phyloP scores from a whole-genome alignment of 2,888 invertebrate species.

The Ferdinandea cuprea region DNA sequence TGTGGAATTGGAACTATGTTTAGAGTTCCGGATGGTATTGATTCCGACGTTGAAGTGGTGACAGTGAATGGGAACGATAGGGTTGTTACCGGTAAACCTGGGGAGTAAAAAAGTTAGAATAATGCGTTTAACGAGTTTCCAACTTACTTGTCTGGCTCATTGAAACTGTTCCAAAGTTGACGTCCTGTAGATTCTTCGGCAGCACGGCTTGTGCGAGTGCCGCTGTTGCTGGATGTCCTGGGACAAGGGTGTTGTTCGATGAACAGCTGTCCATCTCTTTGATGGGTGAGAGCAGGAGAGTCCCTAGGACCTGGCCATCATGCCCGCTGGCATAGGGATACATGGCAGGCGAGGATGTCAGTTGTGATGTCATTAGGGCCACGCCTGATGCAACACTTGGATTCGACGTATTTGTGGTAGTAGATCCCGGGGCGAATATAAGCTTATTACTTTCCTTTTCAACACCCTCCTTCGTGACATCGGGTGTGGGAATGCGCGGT shows the following conservation, averaged over 20 bases:
- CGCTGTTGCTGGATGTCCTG: constrained; percentile 89
- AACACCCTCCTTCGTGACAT: constrained; percentile 91
- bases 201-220: constrained; percentile 91
- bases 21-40: constrained; percentile 79
- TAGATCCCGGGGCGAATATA: constrained; percentile 76
- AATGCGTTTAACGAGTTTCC: neutral
- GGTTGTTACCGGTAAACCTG: constrained; percentile 77
- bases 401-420: constrained; percentile 83
- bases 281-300: constrained; percentile 91
- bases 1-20: constrained; percentile 80
- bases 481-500: constrained; percentile 95
- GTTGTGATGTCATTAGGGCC: constrained; percentile 87
- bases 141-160: constrained; percentile 57
- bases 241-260: constrained; percentile 89
- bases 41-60: constrained; percentile 79
- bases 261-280: constrained; percentile 92
- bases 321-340: constrained; percentile 83
- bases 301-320: constrained; percentile 90
- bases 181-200: constrained; percentile 81
- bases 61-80: constrained; percentile 82
- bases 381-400: constrained; percentile 84
- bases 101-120: neutral
- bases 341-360: constrained; percentile 84
- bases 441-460: constrained; percentile 89
- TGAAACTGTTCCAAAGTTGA: constrained; percentile 72